Base-by-base conservation (phyloP, 2,113 vertebrate genomes). In the Amphilophus citrinellus region DNA sequence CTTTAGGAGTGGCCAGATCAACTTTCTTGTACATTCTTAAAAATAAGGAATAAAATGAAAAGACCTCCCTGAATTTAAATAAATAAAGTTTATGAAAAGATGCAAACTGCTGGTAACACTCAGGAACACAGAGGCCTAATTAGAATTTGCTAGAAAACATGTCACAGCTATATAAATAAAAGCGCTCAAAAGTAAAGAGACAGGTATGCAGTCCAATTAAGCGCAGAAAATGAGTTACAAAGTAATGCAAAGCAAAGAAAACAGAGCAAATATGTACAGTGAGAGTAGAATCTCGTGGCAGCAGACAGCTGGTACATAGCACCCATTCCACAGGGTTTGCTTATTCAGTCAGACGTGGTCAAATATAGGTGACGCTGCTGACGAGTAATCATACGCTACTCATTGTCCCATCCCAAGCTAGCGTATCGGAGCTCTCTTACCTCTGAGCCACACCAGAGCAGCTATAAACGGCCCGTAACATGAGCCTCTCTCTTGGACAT, bases 341-440 rank as follows among this genome's bases (percentile, higher is more conserved):
- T 65, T 84, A 80, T 90, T 81, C 59, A 86, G 91, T 87, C 87
- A 94, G 85, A 90, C 90, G 61, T 79, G 91, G 94, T 94, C 92
- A 94, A 89, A 91, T 90, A 83, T 89, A 88, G 89, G 90, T 91
- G 91, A 94, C 91, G 84, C 88, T 81, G 82, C 92, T 88, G 93
- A 93, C 85, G 79, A 90, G 93, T 95, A 94, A 95, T 95, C 91
- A 94, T 94, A 91, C 81, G 88, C 93, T 88, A 89, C 86, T 92
- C 90, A 93, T 92, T 93, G 90, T 95, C 88, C 84, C 62, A 11
- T 80, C 76, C 73, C 73, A 88, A 77, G 84, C 89, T 61, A 61
- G 80, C 80, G 79, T 89, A 89, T 89, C 89, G n/a, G 89, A 91
- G 92, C 92, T 89, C 88, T 89, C 86, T 94, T 90, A 94, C 94